phyloP scores from a whole-genome alignment of 2,113 vertebrate species.

The Macroglossus sobrinus region DNA sequence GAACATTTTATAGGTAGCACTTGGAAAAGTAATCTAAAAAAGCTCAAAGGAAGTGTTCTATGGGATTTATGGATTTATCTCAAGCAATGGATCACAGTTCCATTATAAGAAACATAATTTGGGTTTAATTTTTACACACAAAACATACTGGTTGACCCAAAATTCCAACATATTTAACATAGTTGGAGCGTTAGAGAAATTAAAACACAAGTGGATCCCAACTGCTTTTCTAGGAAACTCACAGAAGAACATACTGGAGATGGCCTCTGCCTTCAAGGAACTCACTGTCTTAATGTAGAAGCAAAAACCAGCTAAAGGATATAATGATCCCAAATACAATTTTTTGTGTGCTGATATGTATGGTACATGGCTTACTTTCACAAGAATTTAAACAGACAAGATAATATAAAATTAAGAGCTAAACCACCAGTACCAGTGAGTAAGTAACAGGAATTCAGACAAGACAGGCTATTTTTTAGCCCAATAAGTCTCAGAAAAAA shows the following conservation, averaged over 20 bases:
- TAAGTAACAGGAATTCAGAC: background rate
- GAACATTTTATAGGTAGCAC: background rate
- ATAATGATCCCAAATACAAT: background rate
- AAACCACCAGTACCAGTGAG: background rate
- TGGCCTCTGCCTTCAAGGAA: background rate
- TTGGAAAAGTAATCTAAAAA: background rate
- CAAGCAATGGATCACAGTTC: fast-evolving
- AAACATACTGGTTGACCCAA: background rate
- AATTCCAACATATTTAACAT: background rate
- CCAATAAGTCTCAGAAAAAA: background rate
- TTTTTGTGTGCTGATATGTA: background rate
- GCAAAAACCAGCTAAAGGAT: background rate
- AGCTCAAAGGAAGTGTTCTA: background rate
- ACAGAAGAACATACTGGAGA: background rate
- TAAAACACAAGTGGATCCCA: background rate
- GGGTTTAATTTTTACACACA: background rate
- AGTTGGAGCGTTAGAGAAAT: background rate
- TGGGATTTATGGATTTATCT: background rate
- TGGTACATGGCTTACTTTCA: background rate
- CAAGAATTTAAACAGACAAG: background rate
- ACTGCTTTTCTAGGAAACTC: background rate
- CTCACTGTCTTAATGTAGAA: background rate
- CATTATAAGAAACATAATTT: background rate
- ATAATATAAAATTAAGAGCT: background rate
- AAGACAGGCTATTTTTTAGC: background rate